A percentile compares a stretch with the other conserved stretches of the same genome.
Evolutionary conservation across 2,888 invertebrate genomes (phyloP).

Genomic region (Himalopsyche kuldschensis): DNA sequence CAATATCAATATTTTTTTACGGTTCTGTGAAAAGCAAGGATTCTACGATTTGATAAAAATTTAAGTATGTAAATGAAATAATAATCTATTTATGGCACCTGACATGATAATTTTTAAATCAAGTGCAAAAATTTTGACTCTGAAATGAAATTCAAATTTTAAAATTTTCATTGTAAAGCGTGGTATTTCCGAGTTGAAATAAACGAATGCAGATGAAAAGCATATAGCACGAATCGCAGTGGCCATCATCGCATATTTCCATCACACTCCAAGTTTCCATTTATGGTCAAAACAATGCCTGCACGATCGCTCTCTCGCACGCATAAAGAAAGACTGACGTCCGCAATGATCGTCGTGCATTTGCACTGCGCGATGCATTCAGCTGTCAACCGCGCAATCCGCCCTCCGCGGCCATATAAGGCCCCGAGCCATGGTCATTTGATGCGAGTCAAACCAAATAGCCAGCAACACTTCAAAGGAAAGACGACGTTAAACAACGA

Average conservation of each 20-base stretch:
- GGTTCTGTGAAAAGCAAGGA: too few relatives aligned
- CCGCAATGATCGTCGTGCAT: neutral
- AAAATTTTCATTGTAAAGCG: neutral
- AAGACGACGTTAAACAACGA: neutral
- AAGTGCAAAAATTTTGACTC: too few relatives aligned
- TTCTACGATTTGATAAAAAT: too few relatives aligned
- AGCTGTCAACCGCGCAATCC: conserved; percentile 24
- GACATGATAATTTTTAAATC: too few relatives aligned
- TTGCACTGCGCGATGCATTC: conserved; percentile 15
- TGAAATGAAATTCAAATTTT: too few relatives aligned
- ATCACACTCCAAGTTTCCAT: conserved; percentile 19
- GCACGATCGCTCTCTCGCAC: neutral
- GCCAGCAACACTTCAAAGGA: neutral
- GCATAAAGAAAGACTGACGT: neutral
- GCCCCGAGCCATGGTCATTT: neutral
- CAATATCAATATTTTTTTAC: too few relatives aligned
- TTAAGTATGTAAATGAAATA: too few relatives aligned
- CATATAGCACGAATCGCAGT: neutral
- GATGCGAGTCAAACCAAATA: conserved; percentile 38
- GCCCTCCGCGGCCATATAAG: conserved; percentile 13
- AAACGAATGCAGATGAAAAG: neutral
- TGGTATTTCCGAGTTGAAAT: neutral
- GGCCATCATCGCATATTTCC: neutral
- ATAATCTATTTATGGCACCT: too few relatives aligned
- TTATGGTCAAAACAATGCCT: conserved; percentile 4